Evolutionary conservation across 2,113 vertebrate species (phyloP).

Genomic region (Cyrtonyx montezumae): DNA sequence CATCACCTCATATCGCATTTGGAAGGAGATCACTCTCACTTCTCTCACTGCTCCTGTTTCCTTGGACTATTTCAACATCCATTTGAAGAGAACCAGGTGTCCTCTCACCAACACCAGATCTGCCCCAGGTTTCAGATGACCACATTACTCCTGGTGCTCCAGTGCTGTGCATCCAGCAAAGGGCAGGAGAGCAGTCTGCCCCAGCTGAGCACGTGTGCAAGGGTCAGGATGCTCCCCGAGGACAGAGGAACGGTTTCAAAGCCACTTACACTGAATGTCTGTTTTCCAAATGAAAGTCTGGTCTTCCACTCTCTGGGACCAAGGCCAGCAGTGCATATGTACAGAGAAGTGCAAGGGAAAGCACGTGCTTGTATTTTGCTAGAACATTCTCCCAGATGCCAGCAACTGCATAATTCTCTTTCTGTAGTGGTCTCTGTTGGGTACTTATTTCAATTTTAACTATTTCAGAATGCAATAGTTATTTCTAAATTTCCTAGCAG

Average conservation of each 20-base stretch:
- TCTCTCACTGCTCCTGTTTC: neutral
- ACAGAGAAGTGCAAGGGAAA: neutral
- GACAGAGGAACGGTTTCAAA: neutral
- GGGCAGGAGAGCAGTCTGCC: fast-evolving
- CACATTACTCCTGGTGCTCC: neutral
- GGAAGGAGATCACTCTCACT: neutral
- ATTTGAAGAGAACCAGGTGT: neutral
- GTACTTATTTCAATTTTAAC: neutral
- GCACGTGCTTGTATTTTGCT: fast-evolving
- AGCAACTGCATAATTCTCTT: fast-evolving
- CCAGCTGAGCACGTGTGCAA: fast-evolving
- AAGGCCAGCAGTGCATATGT: fast-evolving
- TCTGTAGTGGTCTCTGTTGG: neutral
- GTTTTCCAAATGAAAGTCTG: fast-evolving
- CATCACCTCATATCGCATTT: fast-evolving
- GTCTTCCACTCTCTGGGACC: fast-evolving
- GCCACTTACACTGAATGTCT: fast-evolving
- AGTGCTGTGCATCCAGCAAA: neutral
- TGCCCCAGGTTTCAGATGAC: neutral
- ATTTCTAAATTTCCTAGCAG: neutral
- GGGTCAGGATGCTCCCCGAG: neutral
- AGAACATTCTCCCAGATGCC: fast-evolving
- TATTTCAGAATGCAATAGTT: neutral
- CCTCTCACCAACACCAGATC: neutral
- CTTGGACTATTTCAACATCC: neutral